Conservation (phyloP, 2,797 vertebrate genomes). For the Sandelia bainsii region DNA sequence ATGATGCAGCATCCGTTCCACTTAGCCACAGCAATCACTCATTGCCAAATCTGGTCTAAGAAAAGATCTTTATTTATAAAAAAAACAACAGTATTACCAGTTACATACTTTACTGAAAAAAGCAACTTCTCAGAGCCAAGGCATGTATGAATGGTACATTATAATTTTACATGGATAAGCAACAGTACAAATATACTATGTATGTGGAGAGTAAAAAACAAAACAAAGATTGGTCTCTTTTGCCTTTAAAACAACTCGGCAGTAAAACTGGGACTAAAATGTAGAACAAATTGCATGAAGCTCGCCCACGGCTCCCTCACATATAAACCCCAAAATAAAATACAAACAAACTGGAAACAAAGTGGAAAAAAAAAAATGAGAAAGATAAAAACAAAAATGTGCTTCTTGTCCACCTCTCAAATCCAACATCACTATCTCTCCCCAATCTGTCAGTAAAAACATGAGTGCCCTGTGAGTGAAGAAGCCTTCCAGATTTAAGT, state of each 20-base stretch:
- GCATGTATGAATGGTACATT: conserved; percentile 84
- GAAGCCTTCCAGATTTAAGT: conserved; percentile 27
- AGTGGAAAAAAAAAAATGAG: conserved; percentile 16
- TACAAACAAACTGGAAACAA: conserved; percentile 60
- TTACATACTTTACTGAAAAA: conserved; percentile 86
- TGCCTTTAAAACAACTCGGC: conserved; percentile 76
- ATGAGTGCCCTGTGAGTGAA: conserved; percentile 52
- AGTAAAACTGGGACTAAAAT: conserved; percentile 80
- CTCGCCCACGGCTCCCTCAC: conserved; percentile 72
- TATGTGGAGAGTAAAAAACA: conserved; percentile 62
- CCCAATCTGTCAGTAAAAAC: conserved; percentile 48
- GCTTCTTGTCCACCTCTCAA: conserved; percentile 65
- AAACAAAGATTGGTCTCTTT: conserved; percentile 74
- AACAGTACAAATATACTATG: conserved; percentile 81
- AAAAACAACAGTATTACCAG: conserved; percentile 82
- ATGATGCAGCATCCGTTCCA: conserved; percentile 17
- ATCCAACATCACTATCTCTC: conserved; percentile 41
- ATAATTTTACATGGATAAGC: conserved; percentile 82
- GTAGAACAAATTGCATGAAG: conserved; percentile 81
- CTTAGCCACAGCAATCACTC: conserved; percentile 49
- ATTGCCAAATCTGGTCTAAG: conserved; percentile 68
- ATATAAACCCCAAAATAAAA: conserved; percentile 62
- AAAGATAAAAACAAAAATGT: conserved; percentile 65
- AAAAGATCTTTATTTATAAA: conserved; percentile 87
- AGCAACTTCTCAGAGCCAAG: conserved; percentile 85